Conservation (phyloP, 2,113 vertebrate genomes). For the Syngnathus floridae region DNA sequence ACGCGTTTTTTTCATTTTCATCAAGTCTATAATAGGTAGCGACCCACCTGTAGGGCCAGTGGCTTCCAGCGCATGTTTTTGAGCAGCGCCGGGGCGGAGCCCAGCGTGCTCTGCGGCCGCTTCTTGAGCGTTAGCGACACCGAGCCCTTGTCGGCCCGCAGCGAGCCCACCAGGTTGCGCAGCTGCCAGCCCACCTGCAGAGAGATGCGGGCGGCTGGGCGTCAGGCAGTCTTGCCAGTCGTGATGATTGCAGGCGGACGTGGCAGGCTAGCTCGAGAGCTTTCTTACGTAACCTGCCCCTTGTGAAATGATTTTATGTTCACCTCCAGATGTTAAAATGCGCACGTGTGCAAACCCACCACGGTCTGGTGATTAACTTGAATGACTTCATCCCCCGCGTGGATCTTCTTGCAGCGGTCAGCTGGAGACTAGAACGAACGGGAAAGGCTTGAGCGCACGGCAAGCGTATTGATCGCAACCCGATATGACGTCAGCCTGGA, state of each 20-base stretch:
- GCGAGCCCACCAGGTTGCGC: constrained; percentile 98
- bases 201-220: background rate
- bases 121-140: constrained; percentile 99
- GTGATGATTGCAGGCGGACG: constrained; percentile 58
- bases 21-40: constrained; percentile 51
- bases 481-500: background rate
- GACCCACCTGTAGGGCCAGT: constrained; percentile 92
- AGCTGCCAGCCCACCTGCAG: constrained; percentile 98
- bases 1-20: constrained; percentile 21
- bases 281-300: constrained; percentile 56
- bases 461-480: constrained; percentile 35
- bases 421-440: constrained; percentile 83
- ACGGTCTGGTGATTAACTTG: constrained; percentile 70
- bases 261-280: constrained; percentile 58
- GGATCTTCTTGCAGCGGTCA: constrained; percentile 96
- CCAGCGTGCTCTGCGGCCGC: constrained; percentile 99
- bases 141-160: constrained; percentile 95
- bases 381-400: constrained; percentile 82
- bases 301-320: too few relatives aligned
- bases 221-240: constrained; percentile 10
- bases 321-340: too few relatives aligned
- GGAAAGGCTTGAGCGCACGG: constrained; percentile 31
- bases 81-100: constrained; percentile 97
- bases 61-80: constrained; percentile 99
- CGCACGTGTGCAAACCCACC: constrained; percentile 53